Evolutionary conservation across 2,888 invertebrate species (phyloP).

Genomic region (Cerceris ruficornis): DNA sequence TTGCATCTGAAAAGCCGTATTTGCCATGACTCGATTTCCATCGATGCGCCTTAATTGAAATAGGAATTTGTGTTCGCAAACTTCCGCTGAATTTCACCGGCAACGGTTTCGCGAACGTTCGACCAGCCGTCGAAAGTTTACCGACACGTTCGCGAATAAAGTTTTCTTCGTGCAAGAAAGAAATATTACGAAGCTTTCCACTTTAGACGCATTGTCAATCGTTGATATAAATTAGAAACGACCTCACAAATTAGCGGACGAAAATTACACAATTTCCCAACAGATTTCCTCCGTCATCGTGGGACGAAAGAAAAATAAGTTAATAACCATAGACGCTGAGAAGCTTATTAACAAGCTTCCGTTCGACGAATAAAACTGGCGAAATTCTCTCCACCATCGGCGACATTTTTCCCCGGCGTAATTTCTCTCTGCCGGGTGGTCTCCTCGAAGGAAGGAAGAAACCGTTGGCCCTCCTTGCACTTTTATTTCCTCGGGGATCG

Average conservation of each 20-base stretch:
- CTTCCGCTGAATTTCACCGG: constrained; percentile 34
- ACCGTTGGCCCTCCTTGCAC: background rate
- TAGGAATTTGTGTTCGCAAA: constrained; percentile 32
- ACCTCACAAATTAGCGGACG: background rate
- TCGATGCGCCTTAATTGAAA: constrained; percentile 55
- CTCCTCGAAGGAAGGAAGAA: too few species aligned
- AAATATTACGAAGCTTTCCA: too few species aligned
- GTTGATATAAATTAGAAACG: too few species aligned
- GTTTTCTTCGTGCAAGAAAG: too few species aligned
- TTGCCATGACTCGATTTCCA: constrained; percentile 41
- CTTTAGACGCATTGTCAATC: too few species aligned
- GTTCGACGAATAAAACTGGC: too few species aligned
- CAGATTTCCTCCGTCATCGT: background rate
- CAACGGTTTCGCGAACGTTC: constrained; percentile 28
- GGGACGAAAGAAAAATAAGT: background rate
- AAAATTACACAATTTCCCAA: too few species aligned
- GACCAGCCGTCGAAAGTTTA: constrained; percentile 26
- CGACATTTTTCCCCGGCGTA: too few species aligned
- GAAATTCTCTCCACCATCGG: too few species aligned
- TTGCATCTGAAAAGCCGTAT: constrained; percentile 1
- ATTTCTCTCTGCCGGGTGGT: too few species aligned
- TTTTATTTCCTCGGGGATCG: background rate
- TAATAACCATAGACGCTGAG: too few species aligned
- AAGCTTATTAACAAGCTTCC: too few species aligned
- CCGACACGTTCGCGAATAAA: background rate